A percentile compares a stretch with the other conserved stretches of the same genome.
Conservation (phyloP, 2,113 vertebrate genomes). For the Rynchops niger region DNA sequence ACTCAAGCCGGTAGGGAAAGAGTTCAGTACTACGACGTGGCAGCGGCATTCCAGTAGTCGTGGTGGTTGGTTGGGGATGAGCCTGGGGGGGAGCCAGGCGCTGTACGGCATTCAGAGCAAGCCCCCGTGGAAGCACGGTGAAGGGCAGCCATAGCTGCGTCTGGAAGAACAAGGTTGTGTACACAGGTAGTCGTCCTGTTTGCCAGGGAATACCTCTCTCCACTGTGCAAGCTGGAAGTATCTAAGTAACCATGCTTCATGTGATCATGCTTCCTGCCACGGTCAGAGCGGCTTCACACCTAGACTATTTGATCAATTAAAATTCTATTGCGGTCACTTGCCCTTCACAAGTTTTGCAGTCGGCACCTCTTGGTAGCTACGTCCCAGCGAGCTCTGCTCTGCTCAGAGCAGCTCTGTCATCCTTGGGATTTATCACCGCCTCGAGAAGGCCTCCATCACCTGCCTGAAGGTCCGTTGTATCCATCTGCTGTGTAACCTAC, state of each 20-base stretch:
- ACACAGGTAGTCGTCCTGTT: rapidly evolving
- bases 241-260: rapidly evolving
- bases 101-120: rapidly evolving
- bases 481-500: background rate
- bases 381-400: background rate
- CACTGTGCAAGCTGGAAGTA: background rate
- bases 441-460: background rate
- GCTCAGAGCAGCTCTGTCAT: rapidly evolving
- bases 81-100: background rate
- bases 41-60: background rate
- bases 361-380: background rate
- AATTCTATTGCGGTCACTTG: background rate
- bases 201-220: background rate
- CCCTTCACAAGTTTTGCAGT: background rate
- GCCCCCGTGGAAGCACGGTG: rapidly evolving
- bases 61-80: background rate
- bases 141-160: background rate
- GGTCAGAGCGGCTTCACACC: background rate
- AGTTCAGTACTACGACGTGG: rapidly evolving
- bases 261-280: background rate
- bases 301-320: too few species aligned
- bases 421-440: rapidly evolving
- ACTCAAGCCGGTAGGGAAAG: rapidly evolving
- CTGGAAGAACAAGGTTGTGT: background rate
- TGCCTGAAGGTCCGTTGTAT: background rate